phyloP scores from a whole-genome alignment of 2,113 vertebrate species.

The Aramus guarauna region DNA sequence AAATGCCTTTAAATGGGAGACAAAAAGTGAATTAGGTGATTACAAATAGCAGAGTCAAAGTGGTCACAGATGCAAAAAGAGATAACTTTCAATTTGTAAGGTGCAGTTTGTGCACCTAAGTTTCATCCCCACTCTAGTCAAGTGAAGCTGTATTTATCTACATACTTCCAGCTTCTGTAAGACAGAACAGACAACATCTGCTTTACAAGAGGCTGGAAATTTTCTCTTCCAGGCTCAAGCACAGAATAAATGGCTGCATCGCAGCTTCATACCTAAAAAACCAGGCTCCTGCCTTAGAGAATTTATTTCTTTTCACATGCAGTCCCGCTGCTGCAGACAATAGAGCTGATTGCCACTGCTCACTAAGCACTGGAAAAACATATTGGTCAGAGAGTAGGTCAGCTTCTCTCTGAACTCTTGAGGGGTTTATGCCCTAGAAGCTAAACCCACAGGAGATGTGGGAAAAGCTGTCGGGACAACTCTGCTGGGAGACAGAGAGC shows the following conservation, averaged over 20 bases:
- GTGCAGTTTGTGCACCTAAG: no score
- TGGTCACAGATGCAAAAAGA: not conserved
- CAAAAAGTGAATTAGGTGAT: not conserved
- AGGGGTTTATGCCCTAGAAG: not conserved
- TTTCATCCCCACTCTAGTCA: not conserved
- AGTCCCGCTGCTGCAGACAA: not conserved
- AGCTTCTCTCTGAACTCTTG: not conserved
- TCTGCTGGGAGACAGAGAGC: not conserved
- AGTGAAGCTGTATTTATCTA: not conserved
- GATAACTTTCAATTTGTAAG: not conserved
- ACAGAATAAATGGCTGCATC: not conserved
- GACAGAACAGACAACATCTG: not conserved
- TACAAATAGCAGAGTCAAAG: not conserved
- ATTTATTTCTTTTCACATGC: not conserved
- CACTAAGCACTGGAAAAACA: not conserved
- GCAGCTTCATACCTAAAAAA: not conserved
- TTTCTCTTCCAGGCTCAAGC: not conserved
- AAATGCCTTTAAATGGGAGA: not conserved
- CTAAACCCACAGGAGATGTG: not conserved
- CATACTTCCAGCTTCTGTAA: not conserved
- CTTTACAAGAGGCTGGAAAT: not conserved
- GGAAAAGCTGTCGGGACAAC: not conserved
- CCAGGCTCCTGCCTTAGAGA: not conserved
- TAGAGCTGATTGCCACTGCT: no score
- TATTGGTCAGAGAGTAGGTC: not conserved